Evolutionary conservation across 2,113 vertebrate species (phyloP).

Genomic region (Suricata suricatta): DNA sequence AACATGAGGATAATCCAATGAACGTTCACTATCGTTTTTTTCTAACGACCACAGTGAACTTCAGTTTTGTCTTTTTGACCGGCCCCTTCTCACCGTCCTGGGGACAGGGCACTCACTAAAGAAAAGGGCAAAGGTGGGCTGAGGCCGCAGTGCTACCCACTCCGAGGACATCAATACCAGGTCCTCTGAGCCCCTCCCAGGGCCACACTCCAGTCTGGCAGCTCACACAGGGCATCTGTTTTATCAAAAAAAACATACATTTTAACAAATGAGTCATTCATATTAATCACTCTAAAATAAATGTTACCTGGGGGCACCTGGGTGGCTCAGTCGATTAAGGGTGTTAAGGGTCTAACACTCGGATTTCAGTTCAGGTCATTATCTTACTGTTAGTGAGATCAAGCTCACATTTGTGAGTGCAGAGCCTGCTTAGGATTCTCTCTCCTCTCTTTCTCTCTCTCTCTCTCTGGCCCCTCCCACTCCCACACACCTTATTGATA

Average conservation of each 20-base stretch:
- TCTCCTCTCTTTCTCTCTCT: too few relatives aligned
- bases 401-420: too few relatives aligned
- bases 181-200: not conserved
- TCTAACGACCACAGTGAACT: rapidly evolving
- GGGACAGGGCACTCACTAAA: not conserved
- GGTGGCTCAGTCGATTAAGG: too few relatives aligned
- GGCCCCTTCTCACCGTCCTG: not conserved
- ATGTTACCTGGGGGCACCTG: not conserved
- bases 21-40: not conserved
- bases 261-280: not conserved
- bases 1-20: not conserved
- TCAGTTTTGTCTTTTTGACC: too few relatives aligned
- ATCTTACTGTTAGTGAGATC: too few relatives aligned
- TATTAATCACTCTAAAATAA: not conserved
- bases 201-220: not conserved
- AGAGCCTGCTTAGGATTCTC: too few relatives aligned
- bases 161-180: not conserved
- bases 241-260: not conserved
- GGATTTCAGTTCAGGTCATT: too few relatives aligned
- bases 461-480: too few relatives aligned
- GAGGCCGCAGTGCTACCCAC: not conserved
- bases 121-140: not conserved
- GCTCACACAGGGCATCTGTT: not conserved
- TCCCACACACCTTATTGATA: too few relatives aligned
- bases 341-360: too few relatives aligned